phyloP scores from a whole-genome alignment of 2,888 invertebrate genomes.

The Scaeva pyrastri region DNA sequence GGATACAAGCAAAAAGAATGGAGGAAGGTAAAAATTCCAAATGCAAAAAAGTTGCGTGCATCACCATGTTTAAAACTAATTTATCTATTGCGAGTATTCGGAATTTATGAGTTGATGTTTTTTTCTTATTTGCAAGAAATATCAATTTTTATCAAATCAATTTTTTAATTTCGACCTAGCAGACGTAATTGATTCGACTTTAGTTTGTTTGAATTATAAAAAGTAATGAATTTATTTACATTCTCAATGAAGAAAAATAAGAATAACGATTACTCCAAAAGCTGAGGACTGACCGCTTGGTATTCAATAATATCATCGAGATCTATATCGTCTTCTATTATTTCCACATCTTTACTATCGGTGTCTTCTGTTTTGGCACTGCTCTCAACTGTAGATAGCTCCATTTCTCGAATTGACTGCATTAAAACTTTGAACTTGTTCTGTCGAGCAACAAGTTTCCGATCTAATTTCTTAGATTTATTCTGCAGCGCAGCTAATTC shows the following conservation, averaged over 20 bases:
- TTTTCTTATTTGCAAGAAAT: too few relatives aligned
- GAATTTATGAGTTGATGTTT: too few relatives aligned
- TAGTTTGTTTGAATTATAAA: neutral
- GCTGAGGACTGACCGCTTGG: slow-evolving; percentile 69
- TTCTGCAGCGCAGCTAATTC: slow-evolving; percentile 88
- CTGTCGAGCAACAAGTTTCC: slow-evolving; percentile 90
- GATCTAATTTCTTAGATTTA: slow-evolving; percentile 88
- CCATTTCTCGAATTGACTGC: slow-evolving; percentile 92
- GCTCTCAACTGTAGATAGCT: slow-evolving; percentile 89
- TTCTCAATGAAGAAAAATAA: slow-evolving; percentile 13
- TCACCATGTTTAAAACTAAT: too few relatives aligned
- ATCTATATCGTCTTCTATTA: slow-evolving; percentile 81
- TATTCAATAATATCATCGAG: slow-evolving; percentile 80
- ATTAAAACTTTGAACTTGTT: slow-evolving; percentile 95
- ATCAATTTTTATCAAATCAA: too few relatives aligned
- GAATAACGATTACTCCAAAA: slow-evolving; percentile 47
- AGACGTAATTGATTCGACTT: too few relatives aligned
- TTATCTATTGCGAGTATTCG: too few relatives aligned
- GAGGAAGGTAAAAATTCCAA: too few relatives aligned
- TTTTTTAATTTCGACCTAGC: too few relatives aligned
- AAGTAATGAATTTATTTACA: slow-evolving; percentile 47
- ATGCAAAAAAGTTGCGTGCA: too few relatives aligned
- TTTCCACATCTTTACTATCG: slow-evolving; percentile 80
- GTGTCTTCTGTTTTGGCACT: slow-evolving; percentile 85
- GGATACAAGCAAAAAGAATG: too few relatives aligned